Conservation (phyloP, 2,113 vertebrate genomes). For the Atrichornis clamosus region DNA sequence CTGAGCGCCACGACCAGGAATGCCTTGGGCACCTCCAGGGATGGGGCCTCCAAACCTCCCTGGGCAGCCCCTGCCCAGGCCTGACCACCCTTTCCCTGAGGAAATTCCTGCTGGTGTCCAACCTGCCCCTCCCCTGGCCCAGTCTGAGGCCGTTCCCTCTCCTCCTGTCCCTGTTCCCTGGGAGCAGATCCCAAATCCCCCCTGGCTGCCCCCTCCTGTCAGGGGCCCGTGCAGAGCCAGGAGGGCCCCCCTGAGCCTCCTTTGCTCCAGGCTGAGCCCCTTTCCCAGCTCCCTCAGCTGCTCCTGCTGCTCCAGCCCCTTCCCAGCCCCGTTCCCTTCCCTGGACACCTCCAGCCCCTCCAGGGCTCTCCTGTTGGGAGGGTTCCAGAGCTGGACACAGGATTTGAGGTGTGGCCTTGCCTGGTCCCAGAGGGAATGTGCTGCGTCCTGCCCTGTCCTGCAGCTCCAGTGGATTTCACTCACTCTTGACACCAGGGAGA, state of each 20-base stretch:
- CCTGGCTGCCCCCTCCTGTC: too few species aligned
- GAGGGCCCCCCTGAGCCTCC: too few species aligned
- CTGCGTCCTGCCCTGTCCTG: too few species aligned
- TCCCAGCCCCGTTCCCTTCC: background rate
- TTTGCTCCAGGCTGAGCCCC: too few species aligned
- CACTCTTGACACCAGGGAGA: accelerated
- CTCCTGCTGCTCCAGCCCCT: background rate
- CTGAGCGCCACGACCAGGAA: background rate
- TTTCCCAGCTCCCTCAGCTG: background rate
- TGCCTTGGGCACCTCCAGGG: background rate
- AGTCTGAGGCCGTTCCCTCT: too few species aligned
- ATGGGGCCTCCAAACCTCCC: background rate
- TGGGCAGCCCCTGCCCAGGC: background rate
- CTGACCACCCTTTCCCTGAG: too few species aligned
- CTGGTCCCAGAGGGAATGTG: background rate
- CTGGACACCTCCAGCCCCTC: background rate
- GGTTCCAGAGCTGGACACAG: background rate
- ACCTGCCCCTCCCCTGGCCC: too few species aligned
- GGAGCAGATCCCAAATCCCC: too few species aligned
- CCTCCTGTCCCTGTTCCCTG: too few species aligned
- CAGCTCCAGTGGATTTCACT: background rate
- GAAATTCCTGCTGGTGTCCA: too few species aligned
- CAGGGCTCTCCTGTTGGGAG: background rate
- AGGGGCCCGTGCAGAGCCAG: too few species aligned
- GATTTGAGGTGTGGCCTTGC: background rate